Evolutionary conservation across 2,797 vertebrate genomes (phyloP), one percentile per base, ranked within the genome.

Genomic region (Macrochelys suwanniensis): DNA sequence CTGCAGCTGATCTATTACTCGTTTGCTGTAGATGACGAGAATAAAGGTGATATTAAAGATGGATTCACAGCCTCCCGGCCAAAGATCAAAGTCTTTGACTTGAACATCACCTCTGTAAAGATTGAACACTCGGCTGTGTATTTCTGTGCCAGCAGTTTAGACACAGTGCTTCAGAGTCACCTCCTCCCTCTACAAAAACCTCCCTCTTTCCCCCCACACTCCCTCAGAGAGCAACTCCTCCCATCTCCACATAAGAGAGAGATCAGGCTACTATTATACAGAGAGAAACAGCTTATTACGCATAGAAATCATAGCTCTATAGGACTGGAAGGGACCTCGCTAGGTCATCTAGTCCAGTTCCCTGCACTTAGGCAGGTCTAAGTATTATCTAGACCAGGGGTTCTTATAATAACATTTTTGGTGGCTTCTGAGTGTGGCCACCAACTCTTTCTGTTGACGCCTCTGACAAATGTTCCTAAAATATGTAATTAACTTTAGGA

Each of bases 141-240:
- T 37, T 90, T 96, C 87, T 97, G 92, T 59, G 89, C 87, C n/a
- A 96, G 89, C 23, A 95, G 76, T 90, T 10, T n/a, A 90, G 23
- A 91, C 95, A 95, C 84, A 93, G 87, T 50, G 80, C 56, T 95
- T 93, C 65, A 89, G 68, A 89, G 51, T 78, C 23, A 54, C 45
- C 79, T 92, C 16, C 80, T 92, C 28, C 95, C 96, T 97, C 88
- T 95, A 93, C 87, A 89, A 83, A 95, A 97, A 97, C 89, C 78
- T 82, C 54, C 89, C 37, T 49, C 54, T 33, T 49, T 83, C 76
- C 8, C 11, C 49, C 49, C 11, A 50, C 49, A 12, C 49, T 50
- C 49, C 49, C 49, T 50, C 11, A 50, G 11, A 50, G 49, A 50
- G 11, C 49, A 50, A 11, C 11, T 50, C 49, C 49, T 50, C 49